Evolutionary conservation across 2,113 vertebrate genomes (phyloP), one percentile per base, ranked within the genome.

Genomic region (Colinus virginianus): DNA sequence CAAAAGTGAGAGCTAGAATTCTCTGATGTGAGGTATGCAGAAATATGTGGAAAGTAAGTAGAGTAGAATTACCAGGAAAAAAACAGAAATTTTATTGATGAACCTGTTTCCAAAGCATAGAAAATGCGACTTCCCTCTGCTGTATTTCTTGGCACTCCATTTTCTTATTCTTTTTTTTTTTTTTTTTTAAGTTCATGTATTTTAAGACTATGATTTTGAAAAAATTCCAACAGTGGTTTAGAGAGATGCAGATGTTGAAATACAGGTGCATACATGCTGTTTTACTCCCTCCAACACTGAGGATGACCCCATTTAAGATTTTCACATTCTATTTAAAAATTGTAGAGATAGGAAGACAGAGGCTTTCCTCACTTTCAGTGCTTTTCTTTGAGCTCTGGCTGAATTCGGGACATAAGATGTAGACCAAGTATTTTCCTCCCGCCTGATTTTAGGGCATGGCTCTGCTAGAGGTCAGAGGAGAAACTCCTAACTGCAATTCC

Each of bases 201-300:
- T 95, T 97, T 95, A 96, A 97, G 94, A 96, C 96, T 96, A 15
- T 67, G 77, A 51, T 53, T 93, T 84, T 56, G 59, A 83, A 91
- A 72, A 91, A 87, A 87, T 90, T 76, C 68, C 69, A 92, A 48
- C 55, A 88, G 46, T 74, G 71, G 55, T 68, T 90, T 58, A 82
- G 71, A 66, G 62, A 88, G 68, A 91, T 32, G 59, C 20, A 34
- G 25, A 56, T 66, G 53, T 58, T 91, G 75, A 94, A 94, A 88
- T 79, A 34, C 3, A 87, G 70, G 70, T 81, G 72, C 61, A 70
- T 81, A 53, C 2, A 38, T 58, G 61, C 78, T 82, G 48, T 43
- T 88, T 91, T 79, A 69, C 76, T 87, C 53, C 59, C 30, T 58
- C 45, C 72, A 78, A 19, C 26, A 43, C 46, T 77, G 63, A 80